phyloP scores from a whole-genome alignment of 1,140 invertebrate genomes.

The Drosophila parvula region DNA sequence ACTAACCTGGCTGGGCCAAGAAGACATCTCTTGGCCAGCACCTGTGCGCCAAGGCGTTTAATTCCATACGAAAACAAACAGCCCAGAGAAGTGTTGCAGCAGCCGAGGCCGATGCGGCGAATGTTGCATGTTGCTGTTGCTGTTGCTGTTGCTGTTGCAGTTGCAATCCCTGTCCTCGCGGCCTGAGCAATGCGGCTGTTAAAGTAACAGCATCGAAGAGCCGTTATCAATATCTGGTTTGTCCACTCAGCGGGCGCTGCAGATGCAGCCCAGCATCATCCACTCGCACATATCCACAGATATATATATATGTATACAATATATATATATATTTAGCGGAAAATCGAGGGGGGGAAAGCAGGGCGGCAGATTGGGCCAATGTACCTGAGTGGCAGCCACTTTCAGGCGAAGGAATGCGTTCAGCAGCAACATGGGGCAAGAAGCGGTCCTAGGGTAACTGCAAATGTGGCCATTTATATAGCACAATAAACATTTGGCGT shows the following conservation, averaged over 20 bases:
- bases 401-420: constrained; percentile 78
- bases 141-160: constrained; percentile 45
- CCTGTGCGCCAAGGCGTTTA: constrained; percentile 73
- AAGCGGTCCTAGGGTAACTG: constrained; percentile 73
- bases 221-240: constrained; percentile 84
- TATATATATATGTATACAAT: constrained; percentile 1
- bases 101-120: constrained; percentile 57
- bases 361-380: constrained; percentile 81
- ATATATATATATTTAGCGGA: constrained; percentile 25
- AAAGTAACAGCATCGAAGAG: constrained; percentile 82
- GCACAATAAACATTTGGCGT: constrained; percentile 82
- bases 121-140: constrained; percentile 66
- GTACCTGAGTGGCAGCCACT: constrained; percentile 81
- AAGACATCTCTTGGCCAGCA: constrained; percentile 65
- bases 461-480: constrained; percentile 81
- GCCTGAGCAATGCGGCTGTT: constrained; percentile 69
- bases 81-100: constrained; percentile 62
- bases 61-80: constrained; percentile 79
- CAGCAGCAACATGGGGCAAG: constrained; percentile 42
- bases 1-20: constrained; percentile 33
- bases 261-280: constrained; percentile 46
- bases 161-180: constrained; percentile 54
- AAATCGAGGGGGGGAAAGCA: constrained; percentile 34
- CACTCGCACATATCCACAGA: constrained; percentile 38
- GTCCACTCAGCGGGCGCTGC: constrained; percentile 76